Base-by-base conservation (phyloP, 2,797 vertebrate genomes). In the Sebastes trivittatus region DNA sequence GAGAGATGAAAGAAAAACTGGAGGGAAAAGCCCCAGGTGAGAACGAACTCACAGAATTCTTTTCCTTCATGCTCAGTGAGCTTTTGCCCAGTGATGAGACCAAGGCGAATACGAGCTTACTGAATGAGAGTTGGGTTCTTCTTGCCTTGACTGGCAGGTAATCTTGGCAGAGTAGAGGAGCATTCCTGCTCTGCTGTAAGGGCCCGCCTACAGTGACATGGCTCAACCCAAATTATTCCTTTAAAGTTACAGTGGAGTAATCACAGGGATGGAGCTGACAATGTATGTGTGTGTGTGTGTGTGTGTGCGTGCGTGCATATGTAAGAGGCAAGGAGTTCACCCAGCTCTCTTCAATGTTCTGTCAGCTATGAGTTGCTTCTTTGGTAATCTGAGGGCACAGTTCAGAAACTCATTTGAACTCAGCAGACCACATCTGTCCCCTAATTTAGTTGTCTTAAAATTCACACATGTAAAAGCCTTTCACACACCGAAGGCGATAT, bases 61-160 rank as follows among this genome's bases (percentile, higher is more conserved):
- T 59, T 72, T 9, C 3, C 3, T 69, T 34, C 3, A 11, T 72
- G 29, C 2, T 6, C 5, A 13, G 42, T 75, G 30, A 75, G 7
- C 3, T 49, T 42, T 66, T 82, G 90, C 90, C 91, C 91, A 34
- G 23, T 99, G 98, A 99, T 98, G 98, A 98, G 92, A 95, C 95
- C 94, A 97, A 97, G 98, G 98, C 97, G 95, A 97, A 96, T 97
- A 96, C 90, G 97, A 99, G 96, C 96, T 87, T 16, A 88, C 90
- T 93, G 91, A 96, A 90, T 63, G 88, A 95, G 89, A 76, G 83
- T 11, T 87, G 93, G 91, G 87, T 76, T 85, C 80, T 91, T 83
- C 90, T 94, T 90, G 94, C 85, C 92, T 77, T 84, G 82, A 93
- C 27, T 69, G 97, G 96, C 97, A 96, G 98, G 97, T 98, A 98